A percentile compares a stretch with the other conserved stretches of the same genome.
These are phyloP conservation scores for Sesamia nonagrioides DNA, from an alignment of 1,140 invertebrate genomes.

Conservation along the genomic window DNA sequence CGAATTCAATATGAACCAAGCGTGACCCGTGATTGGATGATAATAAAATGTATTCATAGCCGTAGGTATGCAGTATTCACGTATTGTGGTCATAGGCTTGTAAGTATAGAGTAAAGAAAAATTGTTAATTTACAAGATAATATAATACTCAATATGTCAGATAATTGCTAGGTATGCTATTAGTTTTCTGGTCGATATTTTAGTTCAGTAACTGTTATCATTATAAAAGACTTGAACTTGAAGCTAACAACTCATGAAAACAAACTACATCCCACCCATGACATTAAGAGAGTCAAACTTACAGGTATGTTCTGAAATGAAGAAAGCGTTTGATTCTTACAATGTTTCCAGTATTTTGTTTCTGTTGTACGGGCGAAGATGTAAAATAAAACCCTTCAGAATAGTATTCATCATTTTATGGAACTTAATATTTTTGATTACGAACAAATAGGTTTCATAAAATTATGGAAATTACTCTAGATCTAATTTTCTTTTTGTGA, in stretches of 20 bases:
- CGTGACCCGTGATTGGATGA: slow-evolving; percentile 29
- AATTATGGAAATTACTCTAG: not conserved
- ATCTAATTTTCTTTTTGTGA: slow-evolving; percentile 20
- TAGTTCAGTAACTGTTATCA: not conserved
- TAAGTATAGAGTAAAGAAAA: slow-evolving; percentile 48
- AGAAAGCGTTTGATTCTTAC: not conserved
- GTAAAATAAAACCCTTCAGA: not conserved
- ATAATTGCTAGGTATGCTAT: not conserved
- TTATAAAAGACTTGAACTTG: slow-evolving; percentile 20
- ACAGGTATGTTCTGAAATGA: slow-evolving; percentile 12
- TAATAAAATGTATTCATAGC: not conserved
- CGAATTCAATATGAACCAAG: slow-evolving; percentile 5
- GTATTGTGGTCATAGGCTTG: slow-evolving; percentile 50
- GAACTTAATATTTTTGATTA: slow-evolving; percentile 9
- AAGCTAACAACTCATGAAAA: slow-evolving; percentile 14
- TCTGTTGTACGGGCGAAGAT: not conserved
- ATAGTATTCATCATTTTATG: slow-evolving; percentile 22
- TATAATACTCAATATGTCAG: slow-evolving; percentile 47
- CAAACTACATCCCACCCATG: not conserved
- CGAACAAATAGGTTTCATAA: not conserved
- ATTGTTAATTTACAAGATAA: slow-evolving; percentile 42
- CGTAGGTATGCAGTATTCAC: slow-evolving; percentile 38
- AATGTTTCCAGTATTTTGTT: not conserved
- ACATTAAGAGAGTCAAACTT: slow-evolving; percentile 2
- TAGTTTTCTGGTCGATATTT: not conserved